These are phyloP conservation scores for Germaria angustata DNA, from an alignment of 2,888 invertebrate species.

Conservation along the genomic window DNA sequence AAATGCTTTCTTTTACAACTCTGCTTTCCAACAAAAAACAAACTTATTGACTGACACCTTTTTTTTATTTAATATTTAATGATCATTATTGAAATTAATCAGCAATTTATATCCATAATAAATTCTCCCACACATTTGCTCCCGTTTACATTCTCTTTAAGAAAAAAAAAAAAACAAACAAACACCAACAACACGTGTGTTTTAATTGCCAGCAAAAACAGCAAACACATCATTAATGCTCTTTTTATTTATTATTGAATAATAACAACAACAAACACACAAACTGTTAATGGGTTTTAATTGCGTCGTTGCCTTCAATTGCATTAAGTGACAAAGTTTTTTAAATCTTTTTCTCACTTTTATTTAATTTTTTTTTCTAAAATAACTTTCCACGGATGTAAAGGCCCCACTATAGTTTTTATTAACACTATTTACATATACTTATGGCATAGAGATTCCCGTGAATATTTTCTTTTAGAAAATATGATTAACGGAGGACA, in stretches of 20 bases:
- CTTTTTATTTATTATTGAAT: background rate
- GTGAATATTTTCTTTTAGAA: too few relatives aligned
- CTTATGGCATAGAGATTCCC: too few relatives aligned
- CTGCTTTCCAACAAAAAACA: too few relatives aligned
- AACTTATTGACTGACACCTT: too few relatives aligned
- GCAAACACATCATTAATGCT: background rate
- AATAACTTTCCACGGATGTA: too few relatives aligned
- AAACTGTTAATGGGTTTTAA: background rate
- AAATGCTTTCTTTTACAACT: too few relatives aligned
- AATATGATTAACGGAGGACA: too few relatives aligned
- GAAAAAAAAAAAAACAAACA: background rate
- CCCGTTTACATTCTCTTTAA: background rate
- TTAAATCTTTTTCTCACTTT: too few relatives aligned
- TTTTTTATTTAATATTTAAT: background rate
- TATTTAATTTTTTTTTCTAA: too few relatives aligned
- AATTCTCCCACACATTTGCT: background rate
- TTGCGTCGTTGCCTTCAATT: background rate
- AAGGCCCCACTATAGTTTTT: too few relatives aligned
- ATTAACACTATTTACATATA: too few relatives aligned
- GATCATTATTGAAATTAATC: background rate
- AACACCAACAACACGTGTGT: background rate
- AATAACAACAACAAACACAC: background rate
- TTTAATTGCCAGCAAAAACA: background rate
- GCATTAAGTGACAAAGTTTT: too few relatives aligned
- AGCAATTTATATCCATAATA: background rate